Evolutionary conservation across 2,113 vertebrate genomes (phyloP), one percentile per base, ranked within the genome.

Genomic region (Oriolus oriolus): DNA sequence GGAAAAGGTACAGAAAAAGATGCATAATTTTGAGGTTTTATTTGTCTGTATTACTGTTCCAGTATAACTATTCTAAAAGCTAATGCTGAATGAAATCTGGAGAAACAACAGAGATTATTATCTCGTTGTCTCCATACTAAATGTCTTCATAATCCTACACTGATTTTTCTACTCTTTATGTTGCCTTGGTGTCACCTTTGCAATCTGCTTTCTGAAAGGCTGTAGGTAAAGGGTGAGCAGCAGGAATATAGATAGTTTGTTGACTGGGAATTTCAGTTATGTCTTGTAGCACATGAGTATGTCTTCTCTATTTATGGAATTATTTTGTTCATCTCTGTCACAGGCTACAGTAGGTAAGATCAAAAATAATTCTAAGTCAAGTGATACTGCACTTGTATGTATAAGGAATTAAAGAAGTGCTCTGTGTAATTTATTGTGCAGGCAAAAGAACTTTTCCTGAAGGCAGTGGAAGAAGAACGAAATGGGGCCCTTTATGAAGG

Each of bases 401-500:
- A 31, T 88, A 74, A 89, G 52, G 42, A 35, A 57, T 52, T 82
- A 87, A 92, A 95, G 50, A 95, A 87, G 50, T 91, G 27, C 69
- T 89, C 64, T 90, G 39, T 97, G 47, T 95, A 37, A 86, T 96
- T 87, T 96, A 52, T 94, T 97, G 61, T 94, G 49, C 97, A 99
- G 99, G 99, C 99, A 76, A 98, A 98, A 97, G 99, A 99, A 96
- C 98, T 99, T 95, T 99, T 99, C 94, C 96, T 99, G 94, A 99
- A 98, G 97, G 99, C 99, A 70, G 99, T 99, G 86, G 99, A 99
- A 95, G 98, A 99, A 96, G 99, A 99, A 95, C 99, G 98, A 97
- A 99, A 98, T 96, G 99, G 99, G 97, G 99, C 99, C 16, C 98
- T 99, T 89, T 99, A 99, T 80, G 99, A 99, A 98, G 99, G 99